Evolutionary conservation across 2,113 vertebrate genomes (phyloP), one percentile per base, ranked within the genome.

Genomic region (Nibea coibor): DNA sequence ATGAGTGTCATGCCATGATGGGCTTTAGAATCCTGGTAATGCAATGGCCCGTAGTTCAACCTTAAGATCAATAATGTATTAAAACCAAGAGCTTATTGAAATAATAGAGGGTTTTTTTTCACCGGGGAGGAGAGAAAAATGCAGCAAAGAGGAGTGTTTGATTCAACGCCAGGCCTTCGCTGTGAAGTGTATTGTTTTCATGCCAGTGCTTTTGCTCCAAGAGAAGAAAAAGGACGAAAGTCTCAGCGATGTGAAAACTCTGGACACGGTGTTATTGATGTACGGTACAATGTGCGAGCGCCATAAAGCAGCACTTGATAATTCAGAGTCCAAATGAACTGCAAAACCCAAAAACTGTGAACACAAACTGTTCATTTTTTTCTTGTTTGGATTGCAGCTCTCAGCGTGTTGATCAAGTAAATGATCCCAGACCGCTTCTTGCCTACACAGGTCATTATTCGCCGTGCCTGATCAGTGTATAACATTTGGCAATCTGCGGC

Each of bases 41-140:
- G 96, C 94, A 91, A 88, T 95, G 95, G 95, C 96, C 97, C 95
- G 95, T 94, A 96, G 94, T 97, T 97, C 97, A 96, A 95, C 94
- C 95, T 95, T 95, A 79, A 96, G 96, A 98, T 98, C 97, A 98
- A 98, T 99, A 99, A 97, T 97, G 96, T 97, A 98, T 97, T 97
- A 98, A 98, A 96, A 95, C 95, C 95, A 94, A 95, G 94, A 95
- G 96, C 96, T 95, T 96, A 97, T 97, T 97, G 97, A 95, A 95
- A 97, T 97, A 97, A 96, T 96, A 96, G 94, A 95, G 94, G 92
- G 89, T 7, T 9, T 39, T 39, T 93, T 94, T 91, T 94, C 26
- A 92, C 88, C 59, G 56, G 75, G 58, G 80, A 86, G 72, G 80
- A 82, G 84, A 90, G 91, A 93, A 90, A 91, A 94, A 94, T 91